Evolutionary conservation across 2,797 vertebrate genomes (phyloP), one percentile per base, ranked within the genome.

Genomic region (Pantherophis vulpinus): DNA sequence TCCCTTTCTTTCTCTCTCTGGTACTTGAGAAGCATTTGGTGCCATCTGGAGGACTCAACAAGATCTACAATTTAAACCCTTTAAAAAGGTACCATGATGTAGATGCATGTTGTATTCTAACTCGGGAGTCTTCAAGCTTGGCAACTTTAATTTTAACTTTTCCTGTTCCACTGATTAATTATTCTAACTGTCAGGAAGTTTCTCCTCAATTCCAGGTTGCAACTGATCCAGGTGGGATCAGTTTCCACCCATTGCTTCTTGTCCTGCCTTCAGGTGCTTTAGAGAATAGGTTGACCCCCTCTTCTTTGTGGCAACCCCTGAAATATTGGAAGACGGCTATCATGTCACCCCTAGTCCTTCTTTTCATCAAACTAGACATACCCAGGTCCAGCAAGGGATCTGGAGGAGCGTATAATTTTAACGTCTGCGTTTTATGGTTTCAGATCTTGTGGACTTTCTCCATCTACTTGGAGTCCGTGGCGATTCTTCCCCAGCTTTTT

Each of bases 401-500:
- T 90, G 90, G 51, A 0, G 37, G 86, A 10, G 89, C 27, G 59
- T 23, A 18, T 29, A 25, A 23, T 0, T 91, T 37, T 1, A 56
- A 58, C 23, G 0, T 3, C 59, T 2, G 1, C 92, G 1, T 51
- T 14, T 74, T 88, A 83, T 10, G 42, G 90, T 95, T 96, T 11
- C 95, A 99, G 99, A 99, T 99, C 96, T 96, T 99, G 91, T 99
- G 99, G 99, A 99, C 99, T 11, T 99, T 99, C 97, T 99, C 99
- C 93, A 99, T 99, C 97, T 99, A 99, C 96, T 96, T 99, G 94
- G 99, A 99, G 96, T 99, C 99, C 0, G 99, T 99, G 96, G 98
- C 99, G 94, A 99, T 99, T 97, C 98, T 99, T 61, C 99, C 99
- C 5, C 99, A 99, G 95, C 99, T 99, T 42, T 99, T 99, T 96